phyloP scores from a whole-genome alignment of 2,888 invertebrate species.

The Macrophya alboannulata region DNA sequence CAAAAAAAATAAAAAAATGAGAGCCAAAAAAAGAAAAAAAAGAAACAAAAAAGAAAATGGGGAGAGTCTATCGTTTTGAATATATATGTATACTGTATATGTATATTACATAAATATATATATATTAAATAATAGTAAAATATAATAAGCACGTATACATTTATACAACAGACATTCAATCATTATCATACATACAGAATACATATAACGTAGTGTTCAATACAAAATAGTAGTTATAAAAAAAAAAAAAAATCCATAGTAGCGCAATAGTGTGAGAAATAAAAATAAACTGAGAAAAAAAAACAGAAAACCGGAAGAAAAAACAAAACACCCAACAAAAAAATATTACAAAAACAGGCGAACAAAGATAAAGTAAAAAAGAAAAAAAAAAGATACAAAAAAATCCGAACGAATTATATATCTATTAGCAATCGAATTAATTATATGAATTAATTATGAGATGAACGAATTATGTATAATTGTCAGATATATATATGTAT shows the following conservation, averaged over 20 bases:
- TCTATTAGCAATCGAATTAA: neutral
- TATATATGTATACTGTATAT: slow-evolving; percentile 56
- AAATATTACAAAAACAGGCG: neutral
- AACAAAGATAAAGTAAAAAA: slow-evolving; percentile 36
- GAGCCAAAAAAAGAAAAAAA: slow-evolving; percentile 3
- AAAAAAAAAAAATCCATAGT: slow-evolving; percentile 75
- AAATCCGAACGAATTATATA: slow-evolving; percentile 14
- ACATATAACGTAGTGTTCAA: slow-evolving; percentile 77
- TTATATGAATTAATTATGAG: neutral
- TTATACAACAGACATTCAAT: slow-evolving; percentile 16
- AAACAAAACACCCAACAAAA: slow-evolving; percentile 51
- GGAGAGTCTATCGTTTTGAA: slow-evolving; percentile 21
- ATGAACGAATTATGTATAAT: neutral
- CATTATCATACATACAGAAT: slow-evolving; percentile 70
- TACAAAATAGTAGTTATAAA: slow-evolving; percentile 54
- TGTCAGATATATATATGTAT: neutral
- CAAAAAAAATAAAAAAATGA: slow-evolving; percentile 14
- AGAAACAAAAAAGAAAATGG: slow-evolving; percentile 50
- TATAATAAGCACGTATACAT: slow-evolving; percentile 8
- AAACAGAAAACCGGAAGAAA: slow-evolving; percentile 61
- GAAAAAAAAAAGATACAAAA: slow-evolving; percentile 30
- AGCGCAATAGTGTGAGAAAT: slow-evolving; percentile 78
- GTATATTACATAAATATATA: slow-evolving; percentile 69
- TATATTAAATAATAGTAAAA: slow-evolving; percentile 67
- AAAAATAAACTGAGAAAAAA: slow-evolving; percentile 59